Percentiles rank a stretch among this genome's conserved stretches.
Conservation (phyloP, 2,888 invertebrate species). For the Caenorhabditis imperialis region DNA sequence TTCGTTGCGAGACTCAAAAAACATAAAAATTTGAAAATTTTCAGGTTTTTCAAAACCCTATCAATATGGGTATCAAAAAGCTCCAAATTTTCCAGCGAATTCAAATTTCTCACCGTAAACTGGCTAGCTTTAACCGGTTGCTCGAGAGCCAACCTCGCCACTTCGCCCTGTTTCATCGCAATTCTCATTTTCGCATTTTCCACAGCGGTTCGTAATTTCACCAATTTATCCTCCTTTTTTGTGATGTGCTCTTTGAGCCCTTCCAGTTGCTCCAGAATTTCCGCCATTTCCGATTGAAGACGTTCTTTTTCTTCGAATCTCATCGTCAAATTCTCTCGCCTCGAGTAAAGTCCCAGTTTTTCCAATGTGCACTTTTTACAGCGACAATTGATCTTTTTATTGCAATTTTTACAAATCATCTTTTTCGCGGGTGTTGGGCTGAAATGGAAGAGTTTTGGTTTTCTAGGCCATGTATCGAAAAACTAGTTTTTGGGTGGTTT, state of each 20-base stretch:
- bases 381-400: slow-evolving; percentile 41
- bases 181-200: slow-evolving; percentile 42
- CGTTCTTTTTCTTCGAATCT: slow-evolving; percentile 31
- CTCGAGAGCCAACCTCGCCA: slow-evolving; percentile 5
- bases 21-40: no score
- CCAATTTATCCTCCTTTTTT: slow-evolving; percentile 8
- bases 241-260: slow-evolving; percentile 24
- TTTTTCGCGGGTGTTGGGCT: slow-evolving; percentile 12
- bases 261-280: slow-evolving; percentile 12
- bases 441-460: slow-evolving; percentile 12
- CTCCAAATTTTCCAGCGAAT: no score
- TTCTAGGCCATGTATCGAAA: background rate
- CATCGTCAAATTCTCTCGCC: slow-evolving; percentile 39
- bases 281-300: slow-evolving; percentile 22
- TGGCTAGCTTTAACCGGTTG: slow-evolving; percentile 7
- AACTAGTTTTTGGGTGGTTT: background rate
- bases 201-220: slow-evolving; percentile 7
- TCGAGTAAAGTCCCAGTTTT: slow-evolving; percentile 53
- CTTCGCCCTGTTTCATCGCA: slow-evolving; percentile 24
- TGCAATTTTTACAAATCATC: slow-evolving; percentile 53
- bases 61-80: no score
- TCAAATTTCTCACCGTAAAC: no score
- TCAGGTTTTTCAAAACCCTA: no score
- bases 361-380: slow-evolving; percentile 61
- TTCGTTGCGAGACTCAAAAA: no score